These are phyloP conservation scores for Pseudoatta argentina DNA, from an alignment of 1,140 invertebrate genomes.

Conservation along the genomic window DNA sequence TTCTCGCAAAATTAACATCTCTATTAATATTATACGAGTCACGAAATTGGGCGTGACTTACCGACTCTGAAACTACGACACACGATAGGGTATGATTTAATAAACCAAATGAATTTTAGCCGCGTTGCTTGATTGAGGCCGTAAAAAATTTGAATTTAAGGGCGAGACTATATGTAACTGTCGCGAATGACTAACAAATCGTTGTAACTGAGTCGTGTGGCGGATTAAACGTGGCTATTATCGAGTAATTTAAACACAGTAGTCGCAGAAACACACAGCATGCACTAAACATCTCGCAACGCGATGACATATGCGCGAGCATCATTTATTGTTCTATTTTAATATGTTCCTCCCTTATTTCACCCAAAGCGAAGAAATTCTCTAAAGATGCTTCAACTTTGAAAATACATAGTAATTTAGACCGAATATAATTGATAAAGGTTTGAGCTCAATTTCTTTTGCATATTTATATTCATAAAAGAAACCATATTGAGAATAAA, in stretches of 20 bases:
- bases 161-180: conserved; percentile 36
- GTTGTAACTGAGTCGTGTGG: conserved; percentile 20
- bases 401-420: neutral
- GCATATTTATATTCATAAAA: neutral
- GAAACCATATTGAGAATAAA: neutral
- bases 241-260: conserved; percentile 58
- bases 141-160: conserved; percentile 54
- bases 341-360: conserved; percentile 23
- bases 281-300: conserved; percentile 24
- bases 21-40: conserved; percentile 31
- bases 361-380: neutral
- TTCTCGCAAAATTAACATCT: conserved; percentile 54
- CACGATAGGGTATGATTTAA: conserved; percentile 48
- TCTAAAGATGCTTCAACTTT: neutral
- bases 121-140: conserved; percentile 22
- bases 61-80: neutral
- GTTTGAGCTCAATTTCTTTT: neutral
- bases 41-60: conserved; percentile 23
- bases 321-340: conserved; percentile 54
- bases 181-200: conserved; percentile 53
- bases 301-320: conserved; percentile 26
- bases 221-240: conserved; percentile 57
- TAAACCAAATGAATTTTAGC: conserved; percentile 44
- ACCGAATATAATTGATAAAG: neutral
- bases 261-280: conserved; percentile 15